A percentile compares a stretch with the other conserved stretches of the same genome.
phyloP scores from a whole-genome alignment of 2,888 invertebrate genomes.

The Stenotaenia linearis region DNA sequence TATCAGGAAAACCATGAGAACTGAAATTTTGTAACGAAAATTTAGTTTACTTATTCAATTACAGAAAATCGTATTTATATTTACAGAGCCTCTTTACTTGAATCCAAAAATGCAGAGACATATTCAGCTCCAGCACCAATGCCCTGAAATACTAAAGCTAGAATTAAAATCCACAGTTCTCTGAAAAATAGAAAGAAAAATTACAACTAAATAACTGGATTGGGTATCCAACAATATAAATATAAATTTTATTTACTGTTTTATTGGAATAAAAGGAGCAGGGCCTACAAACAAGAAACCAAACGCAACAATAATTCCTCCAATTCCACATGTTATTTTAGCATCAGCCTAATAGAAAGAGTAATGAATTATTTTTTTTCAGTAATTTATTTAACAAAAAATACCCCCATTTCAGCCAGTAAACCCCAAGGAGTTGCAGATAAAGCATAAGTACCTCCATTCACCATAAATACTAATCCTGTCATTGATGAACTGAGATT shows the following conservation, averaged over 20 bases:
- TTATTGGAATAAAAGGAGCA: conserved; percentile 63
- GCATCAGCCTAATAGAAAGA: background rate
- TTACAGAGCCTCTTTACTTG: conserved; percentile 72
- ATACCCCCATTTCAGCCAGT: conserved; percentile 63
- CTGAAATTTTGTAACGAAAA: too few species aligned
- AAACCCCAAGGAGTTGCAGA: conserved; percentile 75
- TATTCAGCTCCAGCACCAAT: conserved; percentile 78
- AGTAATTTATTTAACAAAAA: background rate
- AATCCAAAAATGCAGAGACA: conserved; percentile 79
- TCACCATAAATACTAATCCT: conserved; percentile 77
- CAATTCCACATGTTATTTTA: background rate
- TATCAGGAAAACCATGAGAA: too few species aligned
- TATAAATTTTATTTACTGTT: background rate
- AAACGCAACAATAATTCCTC: background rate
- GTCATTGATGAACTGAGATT: conserved; percentile 57
- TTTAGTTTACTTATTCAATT: too few species aligned
- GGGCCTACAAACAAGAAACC: conserved; percentile 63
- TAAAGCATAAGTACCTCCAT: conserved; percentile 71
- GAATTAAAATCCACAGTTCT: background rate
- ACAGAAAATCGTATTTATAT: too few species aligned
- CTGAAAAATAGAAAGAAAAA: background rate
- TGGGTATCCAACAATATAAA: too few species aligned
- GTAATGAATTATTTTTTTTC: background rate
- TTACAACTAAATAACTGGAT: too few species aligned
- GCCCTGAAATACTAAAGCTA: conserved; percentile 64